Evolutionary conservation across 2,888 invertebrate species (phyloP).

Genomic region (Calameuta filiformis): DNA sequence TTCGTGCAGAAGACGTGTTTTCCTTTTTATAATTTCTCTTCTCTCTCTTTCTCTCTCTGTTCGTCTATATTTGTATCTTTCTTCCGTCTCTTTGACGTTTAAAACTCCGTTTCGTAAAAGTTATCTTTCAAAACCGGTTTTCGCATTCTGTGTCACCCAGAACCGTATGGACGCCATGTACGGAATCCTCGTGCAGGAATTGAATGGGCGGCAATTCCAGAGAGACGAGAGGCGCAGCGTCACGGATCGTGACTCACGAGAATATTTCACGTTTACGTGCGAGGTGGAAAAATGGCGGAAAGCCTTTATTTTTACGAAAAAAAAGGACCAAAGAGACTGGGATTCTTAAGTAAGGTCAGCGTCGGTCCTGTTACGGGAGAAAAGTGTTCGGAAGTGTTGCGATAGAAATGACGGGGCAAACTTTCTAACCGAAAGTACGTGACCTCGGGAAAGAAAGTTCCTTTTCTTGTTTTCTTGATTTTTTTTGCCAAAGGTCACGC

Average conservation of each 20-base stretch:
- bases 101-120: constrained; percentile 52
- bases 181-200: not conserved
- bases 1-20: constrained; percentile 11
- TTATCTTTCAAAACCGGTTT: constrained; percentile 50
- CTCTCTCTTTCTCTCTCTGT: constrained; percentile 9
- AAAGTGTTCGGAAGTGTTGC: not conserved
- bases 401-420: not conserved
- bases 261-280: not conserved
- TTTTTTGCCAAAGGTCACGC: not conserved
- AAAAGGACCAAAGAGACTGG: not conserved
- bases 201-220: not conserved
- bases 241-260: not conserved
- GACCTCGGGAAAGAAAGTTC: not conserved
- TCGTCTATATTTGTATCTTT: not conserved
- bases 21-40: not conserved
- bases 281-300: not conserved
- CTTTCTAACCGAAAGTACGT: not conserved
- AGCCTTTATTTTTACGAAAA: not conserved
- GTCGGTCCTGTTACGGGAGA: not conserved
- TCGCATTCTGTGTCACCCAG: constrained; percentile 26
- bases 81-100: constrained; percentile 29
- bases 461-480: not conserved
- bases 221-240: not conserved
- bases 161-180: not conserved
- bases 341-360: not conserved